Evolutionary conservation across 2,113 vertebrate species (phyloP), one percentile per base, ranked within the genome.

Genomic region (Protomyctophum bolini): DNA sequence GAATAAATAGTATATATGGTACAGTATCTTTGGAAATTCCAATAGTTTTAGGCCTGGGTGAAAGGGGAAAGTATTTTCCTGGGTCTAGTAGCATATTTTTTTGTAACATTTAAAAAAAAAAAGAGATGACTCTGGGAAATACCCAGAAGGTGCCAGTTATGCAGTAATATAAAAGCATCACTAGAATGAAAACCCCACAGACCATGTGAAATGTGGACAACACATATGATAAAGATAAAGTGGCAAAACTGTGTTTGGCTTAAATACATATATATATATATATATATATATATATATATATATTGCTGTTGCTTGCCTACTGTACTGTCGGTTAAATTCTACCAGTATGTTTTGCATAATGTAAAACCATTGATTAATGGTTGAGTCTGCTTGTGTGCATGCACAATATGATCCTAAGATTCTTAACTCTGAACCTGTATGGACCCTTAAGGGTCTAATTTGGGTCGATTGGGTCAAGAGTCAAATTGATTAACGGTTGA

Each of bases 111-210:
- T 80, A 10, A 74, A 69, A 75, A 10, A 74, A 69, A 75, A 59
- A 11, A 67, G 47, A 85, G 73, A 89, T 72, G 75, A 89, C 85
- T 88, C 7, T 68, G 73, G 90, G 88, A 90, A 91, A 88, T 87
- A 88, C 87, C 87, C 72, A 66, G 78, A 57, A 77, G 79, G 58
- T 4, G 68, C 55, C 45, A 49, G 58, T 46, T 76, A 15, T 70
- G 9, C 5, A 9, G 10, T 61, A 12, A 33, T 59, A 56, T 55
- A 48, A 60, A 60, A 49, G 4, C 0, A 9, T n/a, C 51, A 8
- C 8, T 58, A 9, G 47, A 72, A 47, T 33, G 2, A 55, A 12
- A 72, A 33, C 52, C 52, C 8, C 28, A 41, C 33, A 41, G 33
- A 41, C 33, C 33, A 14, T 59, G 7, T 10, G 0, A 66, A 46